Percentiles rank a stretch among this genome's conserved stretches.
These are phyloP conservation scores for Lycia hirtaria DNA, from an alignment of 2,888 invertebrate species.

Conservation along the genomic window DNA sequence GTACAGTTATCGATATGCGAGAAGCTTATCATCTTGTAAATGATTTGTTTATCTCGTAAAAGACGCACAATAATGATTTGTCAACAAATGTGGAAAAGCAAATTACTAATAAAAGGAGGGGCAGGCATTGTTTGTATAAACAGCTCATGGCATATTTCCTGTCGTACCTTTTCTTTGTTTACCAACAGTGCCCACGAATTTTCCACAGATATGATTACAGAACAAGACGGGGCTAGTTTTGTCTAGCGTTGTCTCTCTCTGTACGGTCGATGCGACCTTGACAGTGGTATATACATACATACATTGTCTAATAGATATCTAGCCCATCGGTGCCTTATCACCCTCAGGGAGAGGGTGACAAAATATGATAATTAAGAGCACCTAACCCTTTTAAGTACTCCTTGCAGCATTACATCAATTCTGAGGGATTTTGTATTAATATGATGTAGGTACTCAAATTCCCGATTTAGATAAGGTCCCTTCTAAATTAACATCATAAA, in stretches of 20 bases:
- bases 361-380: conserved; percentile 14
- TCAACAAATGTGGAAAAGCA: too few relatives aligned
- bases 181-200: conserved; percentile 32
- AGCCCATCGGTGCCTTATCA: conserved; percentile 12
- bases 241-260: conserved; percentile 51
- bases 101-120: too few relatives aligned
- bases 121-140: not conserved
- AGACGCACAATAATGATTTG: too few relatives aligned
- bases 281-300: conserved; percentile 68
- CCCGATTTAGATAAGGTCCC: too few relatives aligned
- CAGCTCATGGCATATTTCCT: not conserved
- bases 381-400: not conserved
- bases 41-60: too few relatives aligned
- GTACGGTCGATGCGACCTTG: conserved; percentile 80
- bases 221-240: conserved; percentile 44
- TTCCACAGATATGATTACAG: conserved; percentile 39
- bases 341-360: conserved; percentile 18
- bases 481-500: too few relatives aligned
- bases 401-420: not conserved
- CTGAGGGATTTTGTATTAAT: too few relatives aligned
- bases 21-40: too few relatives aligned
- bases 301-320: conserved; percentile 47
- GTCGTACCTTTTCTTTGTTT: conserved; percentile 33
- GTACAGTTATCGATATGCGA: too few relatives aligned
- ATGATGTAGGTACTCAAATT: too few relatives aligned